Conservation (phyloP, 2,888 invertebrate genomes). For the Hermodice carunculata region DNA sequence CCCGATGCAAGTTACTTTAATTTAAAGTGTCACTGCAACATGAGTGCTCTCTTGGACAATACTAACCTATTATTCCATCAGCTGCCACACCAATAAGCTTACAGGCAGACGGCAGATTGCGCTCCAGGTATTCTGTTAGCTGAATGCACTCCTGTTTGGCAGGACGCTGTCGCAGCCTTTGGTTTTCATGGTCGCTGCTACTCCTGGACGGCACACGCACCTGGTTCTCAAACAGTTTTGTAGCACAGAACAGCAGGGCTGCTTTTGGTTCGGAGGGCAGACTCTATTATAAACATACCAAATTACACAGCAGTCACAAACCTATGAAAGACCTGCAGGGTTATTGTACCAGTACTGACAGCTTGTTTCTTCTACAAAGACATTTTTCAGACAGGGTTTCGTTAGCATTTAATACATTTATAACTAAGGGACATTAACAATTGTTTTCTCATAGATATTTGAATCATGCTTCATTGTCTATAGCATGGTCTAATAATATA, state of each 20-base stretch:
- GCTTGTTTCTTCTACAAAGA: not conserved
- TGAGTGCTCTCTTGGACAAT: no score
- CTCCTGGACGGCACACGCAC: constrained; percentile 3
- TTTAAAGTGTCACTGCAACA: no score
- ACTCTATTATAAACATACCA: not conserved
- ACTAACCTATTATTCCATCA: constrained; percentile 33
- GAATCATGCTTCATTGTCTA: no score
- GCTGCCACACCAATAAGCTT: constrained; percentile 16
- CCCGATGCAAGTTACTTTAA: no score
- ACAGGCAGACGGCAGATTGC: constrained; percentile 21
- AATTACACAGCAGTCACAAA: not conserved
- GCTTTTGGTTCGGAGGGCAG: constrained; percentile 8
- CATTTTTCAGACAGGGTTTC: not conserved
- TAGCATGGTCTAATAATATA: no score
- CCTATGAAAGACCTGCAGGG: not conserved
- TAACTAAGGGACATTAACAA: no score
- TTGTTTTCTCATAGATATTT: no score
- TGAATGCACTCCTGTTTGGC: constrained; percentile 25
- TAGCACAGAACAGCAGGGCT: constrained; percentile 9
- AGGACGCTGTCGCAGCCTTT: constrained; percentile 1
- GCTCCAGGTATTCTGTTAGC: constrained; percentile 16
- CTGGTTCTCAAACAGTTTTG: not conserved
- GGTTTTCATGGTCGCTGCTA: not conserved
- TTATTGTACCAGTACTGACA: not conserved
- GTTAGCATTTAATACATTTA: no score